phyloP scores from a whole-genome alignment of 2,113 vertebrate genomes.

The Pollimyrus isidori region DNA sequence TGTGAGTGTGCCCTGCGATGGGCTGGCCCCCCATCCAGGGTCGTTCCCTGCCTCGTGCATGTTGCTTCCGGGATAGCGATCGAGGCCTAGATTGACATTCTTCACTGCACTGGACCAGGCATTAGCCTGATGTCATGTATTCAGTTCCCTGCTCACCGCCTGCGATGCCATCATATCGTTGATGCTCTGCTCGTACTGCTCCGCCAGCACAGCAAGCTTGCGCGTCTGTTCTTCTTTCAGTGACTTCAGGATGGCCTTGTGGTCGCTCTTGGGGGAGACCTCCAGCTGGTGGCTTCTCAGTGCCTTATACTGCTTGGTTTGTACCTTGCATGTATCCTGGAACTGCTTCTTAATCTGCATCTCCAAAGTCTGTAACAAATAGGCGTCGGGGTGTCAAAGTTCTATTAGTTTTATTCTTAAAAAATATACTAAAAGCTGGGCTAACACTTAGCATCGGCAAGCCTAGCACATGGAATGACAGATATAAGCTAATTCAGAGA shows the following conservation, averaged over 20 bases:
- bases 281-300: slow-evolving; percentile 99
- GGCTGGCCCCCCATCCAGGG: no score
- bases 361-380: slow-evolving; percentile 79
- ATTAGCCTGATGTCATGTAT: neutral
- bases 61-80: neutral
- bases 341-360: slow-evolving; percentile 99
- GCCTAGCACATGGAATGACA: neutral
- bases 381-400: neutral
- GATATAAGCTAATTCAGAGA: neutral
- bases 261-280: slow-evolving; percentile 95
- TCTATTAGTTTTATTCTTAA: neutral
- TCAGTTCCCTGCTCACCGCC: slow-evolving; percentile 59
- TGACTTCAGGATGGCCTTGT: slow-evolving; percentile 95
- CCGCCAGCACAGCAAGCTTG: slow-evolving; percentile 95
- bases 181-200: slow-evolving; percentile 99
- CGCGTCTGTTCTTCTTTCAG: slow-evolving; percentile 98
- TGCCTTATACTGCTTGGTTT: slow-evolving; percentile 99
- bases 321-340: slow-evolving; percentile 99
- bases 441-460: neutral
- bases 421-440: neutral
- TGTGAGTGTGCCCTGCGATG: no score
- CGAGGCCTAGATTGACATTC: neutral
- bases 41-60: no score
- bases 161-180: slow-evolving; percentile 99
- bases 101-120: neutral